Conservation (phyloP, 2,113 vertebrate genomes). For the Sinocyclocheilus anophthalmus region DNA sequence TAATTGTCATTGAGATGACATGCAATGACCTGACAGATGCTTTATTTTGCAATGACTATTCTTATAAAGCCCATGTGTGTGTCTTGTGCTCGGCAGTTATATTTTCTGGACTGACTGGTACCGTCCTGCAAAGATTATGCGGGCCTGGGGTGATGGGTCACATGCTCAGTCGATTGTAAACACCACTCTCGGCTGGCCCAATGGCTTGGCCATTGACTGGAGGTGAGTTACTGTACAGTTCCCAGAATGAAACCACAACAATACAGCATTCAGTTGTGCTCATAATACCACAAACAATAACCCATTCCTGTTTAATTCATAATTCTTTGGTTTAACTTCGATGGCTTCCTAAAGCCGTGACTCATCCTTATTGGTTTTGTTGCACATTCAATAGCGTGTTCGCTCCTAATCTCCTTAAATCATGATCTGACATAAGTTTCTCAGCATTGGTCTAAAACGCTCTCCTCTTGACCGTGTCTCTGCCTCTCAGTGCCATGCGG, state of each 20-base stretch:
- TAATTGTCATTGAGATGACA: too few species aligned
- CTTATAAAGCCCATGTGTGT: background rate
- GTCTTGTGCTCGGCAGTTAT: constrained; percentile 76
- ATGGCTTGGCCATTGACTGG: constrained; percentile 97
- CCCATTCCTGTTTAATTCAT: constrained; percentile 14
- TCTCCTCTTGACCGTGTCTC: constrained; percentile 36
- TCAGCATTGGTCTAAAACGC: constrained; percentile 31
- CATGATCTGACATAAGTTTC: constrained; percentile 45
- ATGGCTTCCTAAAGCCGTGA: background rate
- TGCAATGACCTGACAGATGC: too few species aligned
- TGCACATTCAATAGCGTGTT: constrained; percentile 5
- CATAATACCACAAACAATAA: constrained; percentile 14
- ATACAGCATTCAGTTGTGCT: constrained; percentile 4
- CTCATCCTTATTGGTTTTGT: background rate
- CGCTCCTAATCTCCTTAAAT: constrained; percentile 70
- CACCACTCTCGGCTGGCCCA: constrained; percentile 94
- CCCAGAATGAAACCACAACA: constrained; percentile 17
- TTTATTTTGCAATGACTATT: too few species aligned
- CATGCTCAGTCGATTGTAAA: constrained; percentile 89
- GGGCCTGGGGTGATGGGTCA: constrained; percentile 95
- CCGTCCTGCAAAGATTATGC: constrained; percentile 94
- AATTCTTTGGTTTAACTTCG: constrained; percentile 8
- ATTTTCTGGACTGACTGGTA: constrained; percentile 98
- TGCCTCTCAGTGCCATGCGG: constrained; percentile 81
- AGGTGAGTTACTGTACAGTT: constrained; percentile 74